Evolutionary conservation across 2,888 invertebrate genomes (phyloP).

Genomic region (Hipparchia sbordonii): DNA sequence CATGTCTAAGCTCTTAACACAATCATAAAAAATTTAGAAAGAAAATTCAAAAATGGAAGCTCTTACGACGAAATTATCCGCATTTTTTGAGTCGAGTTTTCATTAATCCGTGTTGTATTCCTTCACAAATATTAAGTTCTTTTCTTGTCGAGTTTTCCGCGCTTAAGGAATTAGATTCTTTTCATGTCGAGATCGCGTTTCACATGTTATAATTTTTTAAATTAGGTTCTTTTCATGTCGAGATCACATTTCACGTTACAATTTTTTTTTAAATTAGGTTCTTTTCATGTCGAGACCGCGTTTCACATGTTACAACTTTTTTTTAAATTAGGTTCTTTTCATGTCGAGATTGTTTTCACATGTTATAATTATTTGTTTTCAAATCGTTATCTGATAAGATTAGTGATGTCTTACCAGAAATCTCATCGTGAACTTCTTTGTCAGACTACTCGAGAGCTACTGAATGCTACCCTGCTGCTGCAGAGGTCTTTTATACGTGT

Average conservation of each 20-base stretch:
- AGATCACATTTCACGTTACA: not conserved
- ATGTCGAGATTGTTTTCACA: constrained; percentile 5
- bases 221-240: not conserved
- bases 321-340: constrained; percentile 13
- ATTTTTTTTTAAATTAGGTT: not conserved
- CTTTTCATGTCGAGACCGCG: constrained; percentile 10
- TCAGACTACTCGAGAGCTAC: constrained; percentile 80
- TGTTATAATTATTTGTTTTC: constrained; percentile 4
- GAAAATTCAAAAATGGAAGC: too few relatives aligned
- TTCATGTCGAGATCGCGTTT: not conserved
- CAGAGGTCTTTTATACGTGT: constrained; percentile 68
- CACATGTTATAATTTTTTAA: not conserved
- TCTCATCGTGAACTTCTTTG: constrained; percentile 80
- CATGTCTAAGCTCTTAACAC: too few relatives aligned
- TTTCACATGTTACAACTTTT: not conserved
- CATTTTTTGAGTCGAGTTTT: too few relatives aligned
- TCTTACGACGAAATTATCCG: too few relatives aligned
- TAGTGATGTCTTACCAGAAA: constrained; percentile 67
- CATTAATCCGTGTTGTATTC: too few relatives aligned
- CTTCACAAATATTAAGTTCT: not conserved
- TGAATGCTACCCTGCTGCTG: constrained; percentile 63
- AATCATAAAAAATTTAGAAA: too few relatives aligned
- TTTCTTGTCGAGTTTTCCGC: not conserved
- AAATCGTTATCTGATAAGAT: constrained; percentile 42
- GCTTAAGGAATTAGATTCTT: not conserved